Base-by-base conservation (phyloP, 2,113 vertebrate genomes). In the Morphnarchus princeps region DNA sequence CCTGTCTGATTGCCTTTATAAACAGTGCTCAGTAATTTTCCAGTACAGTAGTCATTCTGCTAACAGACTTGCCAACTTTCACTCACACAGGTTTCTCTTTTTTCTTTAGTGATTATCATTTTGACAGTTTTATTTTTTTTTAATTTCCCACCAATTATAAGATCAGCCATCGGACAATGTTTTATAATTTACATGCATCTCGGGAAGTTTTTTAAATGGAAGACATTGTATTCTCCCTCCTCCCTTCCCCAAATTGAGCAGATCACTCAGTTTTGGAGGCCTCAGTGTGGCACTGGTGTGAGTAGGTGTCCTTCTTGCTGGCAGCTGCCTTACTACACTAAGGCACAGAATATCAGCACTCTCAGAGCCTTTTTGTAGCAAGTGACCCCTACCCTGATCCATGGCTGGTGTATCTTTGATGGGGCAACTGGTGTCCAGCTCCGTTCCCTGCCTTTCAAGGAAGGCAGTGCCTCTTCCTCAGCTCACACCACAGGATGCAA, bases 31-130 rank as follows among this genome's bases (percentile, higher is more conserved):
- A 95, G 97, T 96, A 97, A 98, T 98, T 98, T 98, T 98, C 98
- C 98, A 97, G 98, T 97, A 97, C 97, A 97, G 98, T 97, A 98
- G 98, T 95, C 97, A 96, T 96, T 82, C 92, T 97, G 90, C 96
- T 97, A 88, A 91, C 77, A 96, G 87, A 87, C 87, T 96, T 95
- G 97, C 93, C 77, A 77, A 83, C 89, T 96, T 97, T 94, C 79
- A 65, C 92, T 96, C 96, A 96, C 77, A 93, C 57, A 45, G 80
- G 80, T 96, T 96, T 94, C 89, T 94, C 90, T 95, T 91, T 86
- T 87, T 82, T 65, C 50, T 89, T 43, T 85, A 80, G 93, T 65
- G 73, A 91, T 96, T 67, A 62, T 91, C 71, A 55, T 89, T 92
- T 90, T 97, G 95, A 96, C 52, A 69, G 84, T 45, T 79, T 82